Evolutionary conservation across 2,888 invertebrate genomes (phyloP).

Genomic region (Antitype chi): DNA sequence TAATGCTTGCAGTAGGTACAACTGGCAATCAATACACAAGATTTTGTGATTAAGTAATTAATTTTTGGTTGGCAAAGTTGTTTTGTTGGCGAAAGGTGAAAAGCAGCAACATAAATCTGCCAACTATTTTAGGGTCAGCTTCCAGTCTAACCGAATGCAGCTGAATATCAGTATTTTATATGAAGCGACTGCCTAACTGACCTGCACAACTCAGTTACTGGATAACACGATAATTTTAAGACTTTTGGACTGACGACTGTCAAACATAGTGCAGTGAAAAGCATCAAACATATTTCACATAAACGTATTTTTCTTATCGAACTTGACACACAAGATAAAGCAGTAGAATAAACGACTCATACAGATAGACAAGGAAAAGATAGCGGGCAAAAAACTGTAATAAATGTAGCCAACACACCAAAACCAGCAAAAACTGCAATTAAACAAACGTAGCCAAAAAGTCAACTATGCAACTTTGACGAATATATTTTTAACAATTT

Average conservation of each 20-base stretch:
- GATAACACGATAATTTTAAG: neutral
- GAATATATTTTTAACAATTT: neutral
- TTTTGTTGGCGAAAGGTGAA: neutral
- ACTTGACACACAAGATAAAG: neutral
- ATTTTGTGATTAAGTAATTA: constrained; percentile 19
- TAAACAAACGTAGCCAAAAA: neutral
- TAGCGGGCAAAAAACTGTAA: neutral
- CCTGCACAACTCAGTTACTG: neutral
- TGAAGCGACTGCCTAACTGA: neutral
- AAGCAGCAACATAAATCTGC: neutral
- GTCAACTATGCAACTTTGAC: neutral
- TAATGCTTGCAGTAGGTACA: constrained; percentile 11
- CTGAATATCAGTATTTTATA: neutral
- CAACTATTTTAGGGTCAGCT: neutral
- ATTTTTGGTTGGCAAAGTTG: neutral
- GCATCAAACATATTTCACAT: neutral
- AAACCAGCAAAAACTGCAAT: neutral
- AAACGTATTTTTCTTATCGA: no score
- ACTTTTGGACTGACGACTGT: neutral
- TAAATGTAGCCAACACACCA: neutral
- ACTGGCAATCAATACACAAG: constrained; percentile 9
- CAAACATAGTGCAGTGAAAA: neutral
- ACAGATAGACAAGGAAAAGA: neutral
- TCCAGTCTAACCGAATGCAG: neutral
- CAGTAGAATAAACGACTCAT: neutral